These are phyloP conservation scores for Mellivora capensis DNA, from an alignment of 2,113 vertebrate genomes.

Conservation along the genomic window DNA sequence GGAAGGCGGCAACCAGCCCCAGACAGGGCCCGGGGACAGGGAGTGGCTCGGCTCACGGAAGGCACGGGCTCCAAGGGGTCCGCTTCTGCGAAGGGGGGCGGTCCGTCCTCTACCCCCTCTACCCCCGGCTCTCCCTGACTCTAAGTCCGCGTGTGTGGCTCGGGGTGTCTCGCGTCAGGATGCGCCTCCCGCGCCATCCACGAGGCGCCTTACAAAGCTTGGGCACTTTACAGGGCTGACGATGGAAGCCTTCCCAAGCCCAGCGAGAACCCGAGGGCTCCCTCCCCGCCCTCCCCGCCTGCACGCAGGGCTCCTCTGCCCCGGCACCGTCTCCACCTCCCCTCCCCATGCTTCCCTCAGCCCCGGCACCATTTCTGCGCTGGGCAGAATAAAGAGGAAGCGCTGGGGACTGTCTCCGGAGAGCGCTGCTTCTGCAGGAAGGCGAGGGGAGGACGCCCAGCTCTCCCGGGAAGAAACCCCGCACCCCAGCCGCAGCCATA, in stretches of 20 bases:
- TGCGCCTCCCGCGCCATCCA: accelerated
- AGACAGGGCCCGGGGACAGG: not conserved
- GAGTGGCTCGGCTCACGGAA: not conserved
- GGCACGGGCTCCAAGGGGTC: not conserved
- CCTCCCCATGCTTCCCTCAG: not conserved
- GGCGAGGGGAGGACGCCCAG: not conserved
- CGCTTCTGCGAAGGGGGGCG: accelerated
- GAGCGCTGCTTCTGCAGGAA: too few relatives aligned
- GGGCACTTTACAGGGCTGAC: too few relatives aligned
- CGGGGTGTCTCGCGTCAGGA: not conserved
- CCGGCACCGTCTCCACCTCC: not conserved
- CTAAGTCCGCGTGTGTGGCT: not conserved
- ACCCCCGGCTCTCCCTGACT: too few relatives aligned
- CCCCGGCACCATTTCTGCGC: not conserved
- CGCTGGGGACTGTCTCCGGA: not conserved
- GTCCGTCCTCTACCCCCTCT: accelerated
- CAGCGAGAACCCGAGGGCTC: not conserved
- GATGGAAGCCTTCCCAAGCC: too few relatives aligned
- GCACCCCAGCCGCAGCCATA: not conserved
- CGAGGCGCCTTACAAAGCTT: accelerated
- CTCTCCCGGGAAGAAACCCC: too few relatives aligned
- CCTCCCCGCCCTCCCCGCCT: too few relatives aligned
- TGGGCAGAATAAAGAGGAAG: not conserved
- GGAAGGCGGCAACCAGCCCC: too few relatives aligned
- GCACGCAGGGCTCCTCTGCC: not conserved